Evolutionary conservation across 2,888 invertebrate species (phyloP), one percentile per base, ranked within the genome.

Genomic region (Caenorhabditis macrosperma): DNA sequence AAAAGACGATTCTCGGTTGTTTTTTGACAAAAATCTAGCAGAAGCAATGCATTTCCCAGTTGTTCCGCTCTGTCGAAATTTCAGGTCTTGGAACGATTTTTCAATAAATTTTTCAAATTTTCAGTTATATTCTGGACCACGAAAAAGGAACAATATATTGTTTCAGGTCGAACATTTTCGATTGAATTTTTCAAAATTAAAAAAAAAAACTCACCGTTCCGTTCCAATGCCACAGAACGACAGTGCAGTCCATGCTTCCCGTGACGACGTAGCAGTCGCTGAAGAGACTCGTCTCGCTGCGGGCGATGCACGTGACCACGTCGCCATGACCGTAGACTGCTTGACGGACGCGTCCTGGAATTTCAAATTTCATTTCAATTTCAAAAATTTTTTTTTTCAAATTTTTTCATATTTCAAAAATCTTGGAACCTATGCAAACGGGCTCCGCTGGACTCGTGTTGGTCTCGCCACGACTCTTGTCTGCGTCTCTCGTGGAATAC

Each of bases 261-360:
- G 97, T 97, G 0, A 97, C 97, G 86, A 99, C 94, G 92, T 98
- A 99, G 92, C 98, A 99, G 92, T 99, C 98, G 0, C 96, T 95
- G n/a, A 96, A 96, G 85, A 98, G 95, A 92, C 97, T 97, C 92
- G 97, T 97, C 92, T 99, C 99, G 1, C 97, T 97, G 60, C 98
- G 94, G 0, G 97, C 95, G 87, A 99, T 93, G 92, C 98, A 98
- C 12, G 98, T 98, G 86, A 99, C 99, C 66, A 99, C 96, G 81
- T 97, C 98, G 92, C 96, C 97, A 92, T 99, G 99, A 0, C 98
- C 99, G 92, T 97, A 99, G 66, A 99, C 94, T 87, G 98, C 97
- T 92, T 99, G 99, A 52, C 96, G 95, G 90, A 98, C 96, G 93
- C 96, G 96, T 0, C 96, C 97, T 95, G 92, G 1, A 92, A 91